A percentile compares a stretch with the other conserved stretches of the same genome.
Evolutionary conservation across 2,888 invertebrate species (phyloP).

Genomic region (Sialis fuliginosa): DNA sequence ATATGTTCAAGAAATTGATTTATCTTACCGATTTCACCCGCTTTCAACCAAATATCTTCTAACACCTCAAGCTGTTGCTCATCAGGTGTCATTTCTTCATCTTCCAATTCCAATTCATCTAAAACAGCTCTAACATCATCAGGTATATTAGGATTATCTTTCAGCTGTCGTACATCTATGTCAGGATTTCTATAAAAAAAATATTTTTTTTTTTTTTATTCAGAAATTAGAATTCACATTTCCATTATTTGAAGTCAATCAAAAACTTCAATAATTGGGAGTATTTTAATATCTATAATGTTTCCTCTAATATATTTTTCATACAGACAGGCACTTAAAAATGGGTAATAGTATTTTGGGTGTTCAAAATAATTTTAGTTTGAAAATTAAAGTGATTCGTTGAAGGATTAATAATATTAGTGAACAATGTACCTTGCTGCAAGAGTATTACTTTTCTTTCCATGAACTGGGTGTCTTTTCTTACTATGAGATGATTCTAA

Average conservation of each 20-base stretch:
- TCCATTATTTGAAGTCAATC: not conserved
- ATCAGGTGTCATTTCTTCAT: constrained; percentile 37
- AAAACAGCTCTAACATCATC: constrained; percentile 35
- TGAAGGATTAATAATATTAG: too few relatives aligned
- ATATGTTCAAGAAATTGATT: not conserved
- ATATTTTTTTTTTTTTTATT: too few relatives aligned
- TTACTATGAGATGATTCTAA: constrained; percentile 39
- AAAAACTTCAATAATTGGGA: too few relatives aligned
- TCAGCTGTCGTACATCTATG: constrained; percentile 13
- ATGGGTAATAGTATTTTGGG: not conserved
- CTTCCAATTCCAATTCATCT: constrained; percentile 30
- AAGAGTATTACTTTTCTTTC: constrained; percentile 23
- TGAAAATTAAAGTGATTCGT: too few relatives aligned
- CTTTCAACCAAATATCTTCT: constrained; percentile 66
- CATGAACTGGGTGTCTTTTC: constrained; percentile 44
- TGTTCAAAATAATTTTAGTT: too few relatives aligned
- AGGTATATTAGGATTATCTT: constrained; percentile 30
- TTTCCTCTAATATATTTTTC: not conserved
- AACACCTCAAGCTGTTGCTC: constrained; percentile 55
- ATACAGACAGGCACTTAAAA: not conserved
- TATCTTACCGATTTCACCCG: constrained; percentile 50
- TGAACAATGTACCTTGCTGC: constrained; percentile 2
- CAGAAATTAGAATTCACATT: not conserved
- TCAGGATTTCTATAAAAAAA: constrained; percentile 12
- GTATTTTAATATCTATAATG: too few relatives aligned